These are phyloP conservation scores for Carcharodon carcharias DNA, from an alignment of 2,797 vertebrate genomes.

Conservation along the genomic window DNA sequence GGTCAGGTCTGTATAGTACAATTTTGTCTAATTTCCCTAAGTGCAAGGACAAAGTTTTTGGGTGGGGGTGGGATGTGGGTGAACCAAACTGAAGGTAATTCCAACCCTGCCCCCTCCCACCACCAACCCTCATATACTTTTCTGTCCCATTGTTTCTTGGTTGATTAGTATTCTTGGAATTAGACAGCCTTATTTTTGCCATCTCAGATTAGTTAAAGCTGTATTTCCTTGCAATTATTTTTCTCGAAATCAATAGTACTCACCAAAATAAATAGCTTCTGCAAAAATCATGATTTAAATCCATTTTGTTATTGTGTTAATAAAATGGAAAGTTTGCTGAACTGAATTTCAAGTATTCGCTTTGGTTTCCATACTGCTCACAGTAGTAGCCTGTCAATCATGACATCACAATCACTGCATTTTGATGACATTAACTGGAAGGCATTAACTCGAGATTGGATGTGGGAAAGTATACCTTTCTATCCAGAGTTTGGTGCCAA, in stretches of 20 bases:
- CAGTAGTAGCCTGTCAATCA: background rate
- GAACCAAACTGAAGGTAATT: conserved; percentile 6
- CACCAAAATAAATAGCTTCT: conserved; percentile 36
- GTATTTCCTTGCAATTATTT: conserved; percentile 30
- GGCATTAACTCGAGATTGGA: background rate
- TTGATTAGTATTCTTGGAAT: background rate
- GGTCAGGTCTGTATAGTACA: conserved; percentile 17
- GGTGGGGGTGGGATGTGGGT: too few relatives aligned
- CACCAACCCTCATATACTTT: background rate
- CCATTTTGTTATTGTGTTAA: conserved; percentile 32
- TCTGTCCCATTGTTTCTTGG: background rate
- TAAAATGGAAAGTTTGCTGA: conserved; percentile 34
- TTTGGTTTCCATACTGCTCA: background rate
- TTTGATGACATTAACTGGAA: background rate
- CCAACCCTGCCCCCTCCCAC: background rate
- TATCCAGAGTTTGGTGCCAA: background rate
- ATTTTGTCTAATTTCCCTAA: conserved; percentile 26
- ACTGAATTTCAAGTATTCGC: conserved; percentile 3
- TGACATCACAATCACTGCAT: background rate
- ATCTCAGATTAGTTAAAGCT: conserved; percentile 1
- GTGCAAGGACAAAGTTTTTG: background rate
- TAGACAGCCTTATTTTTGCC: background rate
- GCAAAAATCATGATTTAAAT: conserved; percentile 32
- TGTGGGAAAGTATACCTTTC: background rate
- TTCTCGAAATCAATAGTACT: conserved; percentile 30